Percentiles rank a stretch among this genome's conserved stretches.
phyloP scores from a whole-genome alignment of 2,888 invertebrate genomes.

The Tyria jacobaeae region DNA sequence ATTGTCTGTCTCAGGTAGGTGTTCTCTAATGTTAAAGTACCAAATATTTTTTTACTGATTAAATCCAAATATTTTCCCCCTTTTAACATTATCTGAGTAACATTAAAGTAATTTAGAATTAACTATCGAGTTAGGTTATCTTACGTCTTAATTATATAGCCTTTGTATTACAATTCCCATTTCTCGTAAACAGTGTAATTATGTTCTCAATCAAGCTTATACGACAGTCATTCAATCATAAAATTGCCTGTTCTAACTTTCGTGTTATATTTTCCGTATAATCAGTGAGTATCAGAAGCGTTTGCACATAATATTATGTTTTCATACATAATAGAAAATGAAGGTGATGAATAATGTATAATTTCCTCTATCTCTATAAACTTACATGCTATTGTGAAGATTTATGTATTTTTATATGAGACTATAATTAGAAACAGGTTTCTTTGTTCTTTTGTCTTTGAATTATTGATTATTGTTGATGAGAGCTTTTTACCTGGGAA shows the following conservation, averaged over 20 bases:
- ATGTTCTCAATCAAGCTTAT: neutral
- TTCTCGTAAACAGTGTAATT: neutral
- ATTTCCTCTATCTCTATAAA: slow-evolving; percentile 47
- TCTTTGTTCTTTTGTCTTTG: slow-evolving; percentile 7
- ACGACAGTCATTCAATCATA: slow-evolving; percentile 5
- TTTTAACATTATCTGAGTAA: no score
- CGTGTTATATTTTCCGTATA: slow-evolving; percentile 23
- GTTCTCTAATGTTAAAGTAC: no score
- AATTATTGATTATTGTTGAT: neutral
- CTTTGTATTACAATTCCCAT: no score
- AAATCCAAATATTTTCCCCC: no score
- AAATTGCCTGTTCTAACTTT: slow-evolving; percentile 13
- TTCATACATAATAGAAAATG: slow-evolving; percentile 47
- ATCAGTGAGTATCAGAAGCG: slow-evolving; percentile 28
- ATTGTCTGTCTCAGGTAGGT: no score
- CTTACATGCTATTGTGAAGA: slow-evolving; percentile 51
- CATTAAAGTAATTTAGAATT: no score
- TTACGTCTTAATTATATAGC: no score
- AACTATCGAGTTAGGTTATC: no score
- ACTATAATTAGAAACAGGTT: slow-evolving; percentile 46
- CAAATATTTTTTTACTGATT: no score
- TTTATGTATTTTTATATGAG: slow-evolving; percentile 43
- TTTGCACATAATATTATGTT: slow-evolving; percentile 25
- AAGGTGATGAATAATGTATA: slow-evolving; percentile 44
- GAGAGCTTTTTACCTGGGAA: neutral